Base-by-base conservation (phyloP, 2,797 vertebrate genomes). In the Sebastes goodei region DNA sequence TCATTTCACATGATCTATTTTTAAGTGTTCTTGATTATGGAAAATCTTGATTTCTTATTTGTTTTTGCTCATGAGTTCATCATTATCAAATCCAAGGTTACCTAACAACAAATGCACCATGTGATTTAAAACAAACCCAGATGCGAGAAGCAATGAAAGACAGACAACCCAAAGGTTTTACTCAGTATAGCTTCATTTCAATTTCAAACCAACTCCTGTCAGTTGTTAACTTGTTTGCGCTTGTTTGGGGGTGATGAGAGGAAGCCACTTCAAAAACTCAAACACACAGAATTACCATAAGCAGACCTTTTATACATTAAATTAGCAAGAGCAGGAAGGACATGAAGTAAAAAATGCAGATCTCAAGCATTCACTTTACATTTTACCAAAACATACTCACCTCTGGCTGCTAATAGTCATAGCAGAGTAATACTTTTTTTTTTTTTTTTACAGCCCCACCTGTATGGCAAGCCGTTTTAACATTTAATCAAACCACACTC, bases 91-190 rank as follows among this genome's bases (percentile, higher is more conserved):
- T 76, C 56, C 56, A 32, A 63, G 2, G 6, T 59, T 49, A 35
- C n/a, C 4, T 35, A 11, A 61, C 61, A 67, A 57, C 49, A 46
- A 29, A 71, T 64, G 20, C 30, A 12, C 25, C 10, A 14, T 80
- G 76, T 42, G 2, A 20, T 64, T 73, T 17, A 15, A 76, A 84
- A 30, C 30, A 56, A 76, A 69, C n/a, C 63, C 76, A 84, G 67
- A 71, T 82, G 75, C 2, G 32, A 10, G 2, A 25, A 25, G 53
- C 3, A 60, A 2, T 46, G 7, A 4, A 32, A 71, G 14, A 5
- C n/a, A 12, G 42, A 15, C 21, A 33, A 11, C 10, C 10, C 4
- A 21, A 14, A 21, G 9, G 11, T 60, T 67, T 10, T 62, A 25
- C 55, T 65, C 42, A 12, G 15, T 78, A 23, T 23, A 25, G 12